Evolutionary conservation across 92 coral and sea anemone genomes (phyloP), one percentile per base, ranked within the genome.

Genomic region (Umimayanthus chanpuru): DNA sequence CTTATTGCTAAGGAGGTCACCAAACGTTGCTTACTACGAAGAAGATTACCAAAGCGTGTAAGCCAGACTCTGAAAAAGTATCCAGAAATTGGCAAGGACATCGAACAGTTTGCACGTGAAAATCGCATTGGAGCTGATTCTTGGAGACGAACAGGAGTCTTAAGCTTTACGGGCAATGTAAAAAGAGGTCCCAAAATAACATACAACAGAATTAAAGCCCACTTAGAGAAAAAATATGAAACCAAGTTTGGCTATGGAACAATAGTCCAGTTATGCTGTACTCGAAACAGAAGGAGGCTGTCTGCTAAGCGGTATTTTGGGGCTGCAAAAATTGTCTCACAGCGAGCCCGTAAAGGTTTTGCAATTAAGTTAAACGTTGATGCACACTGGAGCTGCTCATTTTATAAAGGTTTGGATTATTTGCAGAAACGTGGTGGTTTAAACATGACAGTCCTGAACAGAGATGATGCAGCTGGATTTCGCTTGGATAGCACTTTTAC

Each of bases 261-360:
- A 23, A 21, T 83, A 4, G 87, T 83, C 2, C 77, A 83, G 76
- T 74, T 83, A 5, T 83, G 77, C 32, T 83, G 53, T 4, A 5
- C 76, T 53, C 26, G 58, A 1, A 65, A 82, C 58, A 82, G 26
- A 67, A 65, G 87, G 76, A 53, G 56, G 20, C 56, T 82, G 47
- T 82, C 86, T 82, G 76, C 87, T 0, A 82, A 82, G 76, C 77
- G 87, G 26, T 82, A 82, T 82, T 65, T 82, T 82, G 87, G 87
- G 10, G 86, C 56, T 30, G 86, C 86, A 2, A 82, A 82, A 23
- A 82, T 82, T 21, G 75, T 82, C 15, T 82, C 86, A 30, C 15
- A 49, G 15, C 74, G 75, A 1, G 86, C 76, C 28, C 72, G 75
- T 18, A 61, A 82, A 82, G 86, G 86, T 2, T 82, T 82, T 56